Evolutionary conservation across 2,113 vertebrate genomes (phyloP).

Genomic region (Scytalopus superciliaris): DNA sequence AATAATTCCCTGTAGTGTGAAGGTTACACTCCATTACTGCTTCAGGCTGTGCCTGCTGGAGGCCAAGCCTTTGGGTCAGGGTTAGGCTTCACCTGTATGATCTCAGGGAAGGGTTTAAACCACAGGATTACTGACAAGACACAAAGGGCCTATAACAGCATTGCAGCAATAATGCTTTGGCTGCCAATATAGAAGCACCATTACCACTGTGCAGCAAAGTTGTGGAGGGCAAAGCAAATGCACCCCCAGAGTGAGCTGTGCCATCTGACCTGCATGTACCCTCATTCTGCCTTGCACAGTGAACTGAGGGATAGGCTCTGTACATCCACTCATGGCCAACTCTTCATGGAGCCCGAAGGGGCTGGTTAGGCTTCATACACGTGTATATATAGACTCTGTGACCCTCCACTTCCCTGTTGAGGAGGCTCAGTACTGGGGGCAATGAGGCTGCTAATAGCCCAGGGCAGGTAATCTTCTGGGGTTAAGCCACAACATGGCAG

Average conservation of each 20-base stretch:
- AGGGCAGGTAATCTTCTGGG: background rate
- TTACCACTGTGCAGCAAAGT: background rate
- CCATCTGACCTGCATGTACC: fast-evolving
- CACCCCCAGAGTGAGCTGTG: fast-evolving
- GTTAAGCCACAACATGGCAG: fast-evolving
- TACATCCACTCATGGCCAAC: fast-evolving
- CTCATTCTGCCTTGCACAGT: fast-evolving
- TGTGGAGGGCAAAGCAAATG: background rate
- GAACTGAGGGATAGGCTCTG: background rate
- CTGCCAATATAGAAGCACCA: background rate
- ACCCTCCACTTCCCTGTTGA: fast-evolving
- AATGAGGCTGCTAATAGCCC: fast-evolving
- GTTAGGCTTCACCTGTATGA: background rate
- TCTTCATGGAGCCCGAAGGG: background rate
- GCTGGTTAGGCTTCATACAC: fast-evolving
- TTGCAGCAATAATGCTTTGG: fast-evolving
- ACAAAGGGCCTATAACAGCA: background rate
- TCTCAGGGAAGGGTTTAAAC: background rate
- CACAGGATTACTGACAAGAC: background rate
- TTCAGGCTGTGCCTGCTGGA: fast-evolving
- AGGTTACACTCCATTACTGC: fast-evolving
- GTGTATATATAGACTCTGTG: no score
- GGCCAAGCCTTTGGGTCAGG: background rate
- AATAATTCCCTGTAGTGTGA: background rate
- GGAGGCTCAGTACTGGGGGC: fast-evolving